phyloP scores from a whole-genome alignment of 2,888 invertebrate species.

The Malachius bipustulatus region DNA sequence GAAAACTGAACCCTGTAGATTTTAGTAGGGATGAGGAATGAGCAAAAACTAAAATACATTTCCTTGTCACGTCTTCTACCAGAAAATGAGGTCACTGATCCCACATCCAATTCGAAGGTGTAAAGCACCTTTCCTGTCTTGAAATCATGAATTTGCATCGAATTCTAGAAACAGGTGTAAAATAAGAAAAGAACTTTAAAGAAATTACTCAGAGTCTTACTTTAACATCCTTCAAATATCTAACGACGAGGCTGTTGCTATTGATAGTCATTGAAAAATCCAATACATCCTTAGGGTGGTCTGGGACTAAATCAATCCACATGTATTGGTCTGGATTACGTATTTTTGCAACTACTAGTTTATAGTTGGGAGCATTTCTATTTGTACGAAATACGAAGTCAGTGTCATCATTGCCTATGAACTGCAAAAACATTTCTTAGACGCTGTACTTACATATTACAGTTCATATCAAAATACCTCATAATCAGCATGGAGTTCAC shows the following conservation, averaged over 20 bases:
- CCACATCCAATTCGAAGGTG: slow-evolving; percentile 73
- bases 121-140: slow-evolving; percentile 57
- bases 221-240: slow-evolving; percentile 91
- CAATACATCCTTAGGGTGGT: slow-evolving; percentile 76
- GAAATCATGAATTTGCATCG: slow-evolving; percentile 69
- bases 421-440: slow-evolving; percentile 44
- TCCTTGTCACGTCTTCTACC: slow-evolving; percentile 77
- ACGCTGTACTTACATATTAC: background rate
- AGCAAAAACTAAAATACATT: slow-evolving; percentile 89
- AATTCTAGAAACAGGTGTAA: slow-evolving; percentile 62
- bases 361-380: slow-evolving; percentile 85
- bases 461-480: slow-evolving; percentile 47
- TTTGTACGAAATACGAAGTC: slow-evolving; percentile 84
- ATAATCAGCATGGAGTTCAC: slow-evolving; percentile 86
- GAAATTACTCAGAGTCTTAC: no score
- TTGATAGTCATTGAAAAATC: slow-evolving; percentile 82
- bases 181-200: slow-evolving; percentile 10
- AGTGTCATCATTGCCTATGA: slow-evolving; percentile 77
- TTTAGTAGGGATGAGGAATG: slow-evolving; percentile 80
- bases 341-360: slow-evolving; percentile 73
- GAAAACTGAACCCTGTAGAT: slow-evolving; percentile 78
- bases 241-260: slow-evolving; percentile 72
- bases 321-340: slow-evolving; percentile 57
- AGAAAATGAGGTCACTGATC: slow-evolving; percentile 72
- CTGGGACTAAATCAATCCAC: slow-evolving; percentile 74